Percentiles rank a stretch among this genome's conserved stretches.
These are phyloP conservation scores for Horisme vitalbata DNA, from an alignment of 2,888 invertebrate species.

Conservation along the genomic window DNA sequence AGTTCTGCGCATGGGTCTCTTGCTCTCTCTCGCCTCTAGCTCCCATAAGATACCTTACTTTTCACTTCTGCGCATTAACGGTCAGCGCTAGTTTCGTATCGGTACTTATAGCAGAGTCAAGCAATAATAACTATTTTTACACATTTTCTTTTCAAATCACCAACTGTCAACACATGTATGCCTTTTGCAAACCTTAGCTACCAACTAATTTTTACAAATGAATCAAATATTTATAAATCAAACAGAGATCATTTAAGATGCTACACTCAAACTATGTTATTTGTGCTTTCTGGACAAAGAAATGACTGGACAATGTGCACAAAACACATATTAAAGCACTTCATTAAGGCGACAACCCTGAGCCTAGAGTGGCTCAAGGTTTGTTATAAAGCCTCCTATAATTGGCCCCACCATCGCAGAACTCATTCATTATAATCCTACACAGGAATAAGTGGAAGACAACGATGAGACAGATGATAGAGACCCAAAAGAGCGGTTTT, in stretches of 20 bases:
- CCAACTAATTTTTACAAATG: not conserved
- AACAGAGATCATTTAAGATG: constrained; percentile 3
- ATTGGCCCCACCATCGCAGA: constrained; percentile 88
- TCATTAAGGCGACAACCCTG: constrained; percentile 38
- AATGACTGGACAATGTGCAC: not conserved
- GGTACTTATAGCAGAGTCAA: no score
- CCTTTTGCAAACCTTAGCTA: not conserved
- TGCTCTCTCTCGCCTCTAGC: no score
- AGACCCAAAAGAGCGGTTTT: constrained; percentile 95
- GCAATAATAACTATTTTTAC: not conserved
- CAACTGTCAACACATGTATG: not conserved
- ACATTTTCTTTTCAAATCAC: no score
- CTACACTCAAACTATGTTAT: not conserved
- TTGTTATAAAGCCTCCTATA: constrained; percentile 88
- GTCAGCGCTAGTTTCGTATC: no score
- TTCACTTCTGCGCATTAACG: no score
- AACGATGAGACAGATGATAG: constrained; percentile 92
- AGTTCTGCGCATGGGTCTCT: no score
- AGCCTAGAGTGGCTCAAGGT: constrained; percentile 69
- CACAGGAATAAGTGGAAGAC: constrained; percentile 96
- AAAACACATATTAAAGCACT: constrained; percentile 34
- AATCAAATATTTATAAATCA: constrained; percentile 7
- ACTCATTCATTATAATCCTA: constrained; percentile 95
- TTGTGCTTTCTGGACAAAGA: not conserved
- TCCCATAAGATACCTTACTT: no score